These are phyloP conservation scores for Acanthosepion esculentum DNA, from an alignment of 2,888 invertebrate genomes.

Conservation along the genomic window DNA sequence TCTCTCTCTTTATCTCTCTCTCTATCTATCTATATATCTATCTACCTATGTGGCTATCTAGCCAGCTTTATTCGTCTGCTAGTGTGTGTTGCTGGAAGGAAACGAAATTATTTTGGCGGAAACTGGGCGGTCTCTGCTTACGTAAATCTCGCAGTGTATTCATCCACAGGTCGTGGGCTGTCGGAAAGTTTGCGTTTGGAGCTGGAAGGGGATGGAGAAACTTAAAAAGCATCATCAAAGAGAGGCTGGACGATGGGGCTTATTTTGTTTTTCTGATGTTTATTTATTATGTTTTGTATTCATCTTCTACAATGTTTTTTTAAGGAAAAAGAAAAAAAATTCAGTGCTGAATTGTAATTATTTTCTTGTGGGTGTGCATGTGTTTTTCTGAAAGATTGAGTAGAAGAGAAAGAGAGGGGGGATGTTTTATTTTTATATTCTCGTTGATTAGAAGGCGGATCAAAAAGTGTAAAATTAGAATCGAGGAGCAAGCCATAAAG, in stretches of 20 bases:
- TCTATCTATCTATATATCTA: too few species aligned
- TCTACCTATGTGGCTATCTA: too few species aligned
- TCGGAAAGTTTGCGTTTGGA: background rate
- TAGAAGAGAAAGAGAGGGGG: background rate
- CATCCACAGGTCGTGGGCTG: background rate
- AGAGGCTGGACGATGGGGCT: background rate
- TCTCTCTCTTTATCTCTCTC: too few species aligned
- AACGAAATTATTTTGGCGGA: background rate
- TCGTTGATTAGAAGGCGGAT: background rate
- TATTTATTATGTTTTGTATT: background rate
- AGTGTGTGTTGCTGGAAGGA: background rate
- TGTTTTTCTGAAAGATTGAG: background rate
- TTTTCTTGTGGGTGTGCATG: too few species aligned
- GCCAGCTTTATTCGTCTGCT: too few species aligned
- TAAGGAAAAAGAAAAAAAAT: too few species aligned
- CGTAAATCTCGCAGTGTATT: background rate
- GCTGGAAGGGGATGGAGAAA: background rate
- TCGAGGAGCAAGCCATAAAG: background rate
- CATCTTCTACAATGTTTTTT: background rate
- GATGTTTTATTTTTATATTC: background rate
- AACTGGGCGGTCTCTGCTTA: conserved; percentile 20
- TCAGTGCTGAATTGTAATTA: too few species aligned
- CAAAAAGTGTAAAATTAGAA: background rate
- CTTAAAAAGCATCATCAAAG: background rate
- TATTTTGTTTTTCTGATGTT: background rate